These are phyloP conservation scores for Tribolium madens DNA, from an alignment of 1,140 invertebrate species.

Conservation along the genomic window DNA sequence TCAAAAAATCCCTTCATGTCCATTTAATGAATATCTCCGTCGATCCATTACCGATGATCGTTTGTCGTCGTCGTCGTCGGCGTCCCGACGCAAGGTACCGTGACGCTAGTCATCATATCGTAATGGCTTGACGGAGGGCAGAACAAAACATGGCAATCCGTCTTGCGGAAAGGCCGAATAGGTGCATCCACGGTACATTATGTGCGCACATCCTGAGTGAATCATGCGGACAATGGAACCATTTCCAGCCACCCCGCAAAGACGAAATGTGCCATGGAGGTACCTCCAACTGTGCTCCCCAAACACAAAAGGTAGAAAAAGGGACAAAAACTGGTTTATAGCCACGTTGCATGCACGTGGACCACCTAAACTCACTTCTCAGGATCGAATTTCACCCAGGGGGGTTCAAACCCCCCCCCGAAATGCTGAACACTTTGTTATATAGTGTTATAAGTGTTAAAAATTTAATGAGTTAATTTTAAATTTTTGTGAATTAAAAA, in stretches of 20 bases:
- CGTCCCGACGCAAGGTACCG: slow-evolving; percentile 36
- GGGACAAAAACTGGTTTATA: slow-evolving; percentile 2
- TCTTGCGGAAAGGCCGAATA: slow-evolving; percentile 47
- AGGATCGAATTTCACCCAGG: too few relatives aligned
- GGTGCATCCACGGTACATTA: slow-evolving; percentile 59
- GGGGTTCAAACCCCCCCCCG: too few relatives aligned
- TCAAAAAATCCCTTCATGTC: neutral
- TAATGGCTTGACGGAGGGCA: slow-evolving; percentile 32
- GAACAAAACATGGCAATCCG: slow-evolving; percentile 47
- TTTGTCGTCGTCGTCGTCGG: slow-evolving; percentile 8
- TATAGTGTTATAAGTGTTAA: too few relatives aligned
- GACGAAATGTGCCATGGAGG: neutral
- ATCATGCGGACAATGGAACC: slow-evolving; percentile 56
- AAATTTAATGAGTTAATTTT: too few relatives aligned
- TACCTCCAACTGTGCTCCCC: slow-evolving; percentile 31
- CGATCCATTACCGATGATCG: slow-evolving; percentile 12
- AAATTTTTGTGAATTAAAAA: too few relatives aligned
- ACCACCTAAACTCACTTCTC: slow-evolving; percentile 19
- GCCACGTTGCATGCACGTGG: slow-evolving; percentile 45
- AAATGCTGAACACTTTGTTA: too few relatives aligned
- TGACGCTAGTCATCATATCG: slow-evolving; percentile 43
- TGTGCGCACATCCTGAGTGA: slow-evolving; percentile 55
- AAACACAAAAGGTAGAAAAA: slow-evolving; percentile 13
- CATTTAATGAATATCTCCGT: slow-evolving; percentile 23
- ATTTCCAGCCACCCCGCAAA: slow-evolving; percentile 50